Percentiles rank a stretch among this genome's conserved stretches.
phyloP scores from a whole-genome alignment of 2,113 vertebrate species.

The Colius striatus region DNA sequence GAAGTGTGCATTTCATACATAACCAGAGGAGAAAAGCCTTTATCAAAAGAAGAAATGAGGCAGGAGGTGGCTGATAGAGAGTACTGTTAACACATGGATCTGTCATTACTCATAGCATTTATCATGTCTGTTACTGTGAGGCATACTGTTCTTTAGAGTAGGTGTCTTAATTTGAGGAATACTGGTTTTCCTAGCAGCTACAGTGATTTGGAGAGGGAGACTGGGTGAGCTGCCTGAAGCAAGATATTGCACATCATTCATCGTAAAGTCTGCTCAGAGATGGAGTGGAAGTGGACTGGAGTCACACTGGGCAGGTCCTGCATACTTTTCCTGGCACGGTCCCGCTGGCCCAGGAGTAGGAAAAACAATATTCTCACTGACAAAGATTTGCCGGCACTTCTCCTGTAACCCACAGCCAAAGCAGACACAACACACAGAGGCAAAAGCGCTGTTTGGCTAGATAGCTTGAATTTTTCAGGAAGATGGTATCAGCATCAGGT shows the following conservation, averaged over 20 bases:
- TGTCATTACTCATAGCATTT: slow-evolving; percentile 61
- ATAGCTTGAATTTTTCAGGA: not conserved
- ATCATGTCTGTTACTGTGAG: slow-evolving; percentile 42
- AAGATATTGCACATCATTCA: not conserved
- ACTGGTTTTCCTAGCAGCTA: slow-evolving; percentile 30
- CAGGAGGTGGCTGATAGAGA: slow-evolving; percentile 57
- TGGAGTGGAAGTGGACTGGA: not conserved
- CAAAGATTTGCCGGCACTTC: not conserved
- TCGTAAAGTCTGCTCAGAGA: not conserved
- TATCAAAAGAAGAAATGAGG: slow-evolving; percentile 44
- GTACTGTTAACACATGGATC: slow-evolving; percentile 33
- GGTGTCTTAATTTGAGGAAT: slow-evolving; percentile 42
- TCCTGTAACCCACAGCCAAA: not conserved
- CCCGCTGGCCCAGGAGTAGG: not conserved
- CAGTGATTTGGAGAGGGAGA: not conserved
- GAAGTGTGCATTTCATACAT: not conserved
- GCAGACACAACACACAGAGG: not conserved
- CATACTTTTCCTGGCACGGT: not conserved
- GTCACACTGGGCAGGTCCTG: not conserved
- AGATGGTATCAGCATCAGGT: not conserved
- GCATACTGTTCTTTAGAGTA: slow-evolving; percentile 38
- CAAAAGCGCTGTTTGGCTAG: not conserved
- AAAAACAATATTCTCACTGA: not conserved
- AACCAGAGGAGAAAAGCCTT: slow-evolving; percentile 16
- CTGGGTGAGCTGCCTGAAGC: not conserved